Conservation (phyloP, 1,140 invertebrate species). For the Eufriesea mexicana region DNA sequence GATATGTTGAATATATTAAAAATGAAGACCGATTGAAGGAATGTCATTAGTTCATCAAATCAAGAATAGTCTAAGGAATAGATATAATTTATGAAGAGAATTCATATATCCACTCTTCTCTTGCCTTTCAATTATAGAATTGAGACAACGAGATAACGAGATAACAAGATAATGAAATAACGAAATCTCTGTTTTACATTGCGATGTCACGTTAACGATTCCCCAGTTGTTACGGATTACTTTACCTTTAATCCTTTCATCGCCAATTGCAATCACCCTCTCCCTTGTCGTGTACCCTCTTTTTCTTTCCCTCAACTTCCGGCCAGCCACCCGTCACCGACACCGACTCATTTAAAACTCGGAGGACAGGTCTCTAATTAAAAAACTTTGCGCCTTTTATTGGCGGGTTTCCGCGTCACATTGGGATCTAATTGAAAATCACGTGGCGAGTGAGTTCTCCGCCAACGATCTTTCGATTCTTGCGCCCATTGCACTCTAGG, state of each 20-base stretch:
- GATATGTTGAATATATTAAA: no score
- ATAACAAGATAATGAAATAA: no score
- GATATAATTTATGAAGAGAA: no score
- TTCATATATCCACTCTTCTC: neutral
- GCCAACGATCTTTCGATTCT: conserved; percentile 41
- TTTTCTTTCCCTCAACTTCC: conserved; percentile 27
- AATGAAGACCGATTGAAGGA: no score
- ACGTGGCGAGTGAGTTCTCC: conserved; percentile 44
- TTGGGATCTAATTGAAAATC: conserved; percentile 69
- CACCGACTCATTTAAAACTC: conserved; percentile 67
- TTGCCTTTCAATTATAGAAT: neutral
- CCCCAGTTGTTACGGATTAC: neutral
- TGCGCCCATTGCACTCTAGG: neutral
- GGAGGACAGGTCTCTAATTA: conserved; percentile 61
- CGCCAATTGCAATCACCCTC: neutral
- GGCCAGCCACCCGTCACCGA: conserved; percentile 54
- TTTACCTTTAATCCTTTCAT: conserved; percentile 11
- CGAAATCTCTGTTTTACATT: neutral
- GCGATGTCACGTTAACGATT: neutral
- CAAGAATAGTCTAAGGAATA: no score
- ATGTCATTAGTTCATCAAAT: no score
- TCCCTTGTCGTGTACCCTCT: neutral
- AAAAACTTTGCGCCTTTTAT: conserved; percentile 70
- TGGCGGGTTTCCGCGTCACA: conserved; percentile 51
- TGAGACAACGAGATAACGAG: no score